Percentiles rank a stretch among this genome's conserved stretches.
These are phyloP conservation scores for Drosophila pruinosa DNA, from an alignment of 1,140 invertebrate genomes.

Conservation along the genomic window DNA sequence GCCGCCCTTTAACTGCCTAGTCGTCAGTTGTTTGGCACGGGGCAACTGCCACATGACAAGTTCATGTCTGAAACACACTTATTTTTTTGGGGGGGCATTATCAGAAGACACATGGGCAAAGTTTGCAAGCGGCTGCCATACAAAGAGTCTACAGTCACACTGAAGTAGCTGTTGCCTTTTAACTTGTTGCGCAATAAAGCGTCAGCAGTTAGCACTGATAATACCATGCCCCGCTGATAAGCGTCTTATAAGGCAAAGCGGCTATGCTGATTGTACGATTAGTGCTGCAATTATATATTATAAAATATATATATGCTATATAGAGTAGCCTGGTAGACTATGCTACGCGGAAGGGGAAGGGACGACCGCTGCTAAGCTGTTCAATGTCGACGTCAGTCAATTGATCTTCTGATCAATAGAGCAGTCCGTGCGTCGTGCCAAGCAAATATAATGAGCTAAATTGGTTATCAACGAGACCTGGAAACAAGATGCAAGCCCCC, in stretches of 20 bases:
- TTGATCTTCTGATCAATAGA: conserved; percentile 38
- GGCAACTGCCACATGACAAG: conserved; percentile 5
- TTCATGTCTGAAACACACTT: neutral
- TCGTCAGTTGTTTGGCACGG: neutral
- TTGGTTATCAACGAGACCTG: conserved; percentile 35
- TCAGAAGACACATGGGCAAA: conserved; percentile 20
- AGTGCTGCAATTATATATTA: conserved; percentile 1
- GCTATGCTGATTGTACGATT: neutral
- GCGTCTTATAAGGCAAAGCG: conserved; percentile 15
- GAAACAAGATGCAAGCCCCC: conserved; percentile 27
- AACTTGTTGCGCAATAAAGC: conserved; percentile 36
- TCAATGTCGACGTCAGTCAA: conserved; percentile 17
- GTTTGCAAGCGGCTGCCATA: conserved; percentile 17
- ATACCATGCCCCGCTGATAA: conserved; percentile 25
- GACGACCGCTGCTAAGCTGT: neutral
- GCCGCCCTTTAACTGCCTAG: neutral
- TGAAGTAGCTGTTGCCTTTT: conserved; percentile 33
- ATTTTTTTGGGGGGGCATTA: conserved; percentile 7
- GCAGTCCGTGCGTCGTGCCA: conserved; percentile 3
- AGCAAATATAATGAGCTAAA: conserved; percentile 56
- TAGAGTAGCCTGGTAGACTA: neutral
- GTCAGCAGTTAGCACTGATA: conserved; percentile 36
- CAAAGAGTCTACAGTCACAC: conserved; percentile 23
- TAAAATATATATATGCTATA: neutral
- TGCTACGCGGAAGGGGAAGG: neutral